Conservation (phyloP, 2,888 invertebrate species). For the Lamproptera curius region DNA sequence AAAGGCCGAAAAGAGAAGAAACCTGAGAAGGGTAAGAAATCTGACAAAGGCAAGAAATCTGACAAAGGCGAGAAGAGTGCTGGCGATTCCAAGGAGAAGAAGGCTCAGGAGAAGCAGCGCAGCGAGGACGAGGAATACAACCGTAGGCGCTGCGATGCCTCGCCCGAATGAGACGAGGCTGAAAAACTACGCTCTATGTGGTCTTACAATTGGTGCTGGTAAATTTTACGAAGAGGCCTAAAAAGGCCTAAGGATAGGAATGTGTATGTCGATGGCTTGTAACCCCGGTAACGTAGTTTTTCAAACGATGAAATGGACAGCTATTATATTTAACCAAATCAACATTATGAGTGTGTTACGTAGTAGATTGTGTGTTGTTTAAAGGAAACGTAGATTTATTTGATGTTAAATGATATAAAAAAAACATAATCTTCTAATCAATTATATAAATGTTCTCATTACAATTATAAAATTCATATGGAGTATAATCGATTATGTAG, state of each 20-base stretch:
- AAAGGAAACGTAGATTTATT: conserved; percentile 1
- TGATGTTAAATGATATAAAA: background rate
- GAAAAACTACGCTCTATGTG: conserved; percentile 23
- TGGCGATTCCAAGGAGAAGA: background rate
- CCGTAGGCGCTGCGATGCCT: conserved; percentile 23
- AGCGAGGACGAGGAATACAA: conserved; percentile 36
- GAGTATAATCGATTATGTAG: conserved; percentile 5
- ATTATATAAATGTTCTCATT: conserved; percentile 4
- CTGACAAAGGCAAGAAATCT: background rate
- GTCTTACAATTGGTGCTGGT: conserved; percentile 41
- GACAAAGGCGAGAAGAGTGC: background rate
- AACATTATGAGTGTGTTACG: background rate
- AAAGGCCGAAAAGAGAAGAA: background rate
- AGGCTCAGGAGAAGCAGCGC: conserved; percentile 18
- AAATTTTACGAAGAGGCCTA: conserved; percentile 13
- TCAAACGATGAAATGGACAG: conserved; percentile 1
- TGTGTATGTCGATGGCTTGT: conserved; percentile 12
- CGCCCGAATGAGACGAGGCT: conserved; percentile 7
- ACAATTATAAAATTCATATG: background rate
- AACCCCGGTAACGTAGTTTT: conserved; percentile 9
- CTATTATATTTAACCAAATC: background rate
- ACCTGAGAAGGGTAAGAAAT: background rate
- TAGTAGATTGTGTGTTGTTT: background rate
- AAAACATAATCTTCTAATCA: background rate
- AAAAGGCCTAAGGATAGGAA: conserved; percentile 12